Conservation (phyloP, 1,140 invertebrate species). For the Lethrus apterus region DNA sequence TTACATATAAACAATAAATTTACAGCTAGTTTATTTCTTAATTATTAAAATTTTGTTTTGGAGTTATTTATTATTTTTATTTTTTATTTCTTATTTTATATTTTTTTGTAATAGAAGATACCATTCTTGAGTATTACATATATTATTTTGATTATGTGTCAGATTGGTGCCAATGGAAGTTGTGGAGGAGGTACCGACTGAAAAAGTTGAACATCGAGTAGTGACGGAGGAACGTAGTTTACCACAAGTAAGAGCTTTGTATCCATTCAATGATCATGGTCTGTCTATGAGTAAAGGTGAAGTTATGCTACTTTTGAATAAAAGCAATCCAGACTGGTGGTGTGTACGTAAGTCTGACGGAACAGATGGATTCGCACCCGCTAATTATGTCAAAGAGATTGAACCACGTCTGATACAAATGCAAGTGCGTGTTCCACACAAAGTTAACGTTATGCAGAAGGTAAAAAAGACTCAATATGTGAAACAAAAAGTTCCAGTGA, state of each 20-base stretch:
- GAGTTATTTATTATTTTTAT: background rate
- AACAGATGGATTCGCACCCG: conserved; percentile 92
- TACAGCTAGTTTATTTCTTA: background rate
- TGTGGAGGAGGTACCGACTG: conserved; percentile 83
- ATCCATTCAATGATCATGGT: conserved; percentile 89
- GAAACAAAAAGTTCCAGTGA: conserved; percentile 72
- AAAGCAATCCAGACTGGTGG: conserved; percentile 99
- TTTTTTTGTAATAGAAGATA: background rate
- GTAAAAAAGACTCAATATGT: conserved; percentile 87
- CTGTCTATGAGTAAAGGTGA: conserved; percentile 89
- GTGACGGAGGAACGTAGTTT: conserved; percentile 80
- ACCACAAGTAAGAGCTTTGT: conserved; percentile 83
- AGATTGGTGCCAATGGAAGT: conserved; percentile 78
- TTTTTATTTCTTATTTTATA: background rate
- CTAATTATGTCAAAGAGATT: conserved; percentile 92
- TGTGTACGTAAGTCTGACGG: conserved; percentile 87
- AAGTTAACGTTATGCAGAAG: conserved; percentile 69
- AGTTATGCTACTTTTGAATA: conserved; percentile 87
- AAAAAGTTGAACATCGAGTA: conserved; percentile 73
- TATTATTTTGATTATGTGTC: conserved; percentile 13
- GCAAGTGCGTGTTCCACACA: conserved; percentile 68
- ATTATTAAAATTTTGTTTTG: background rate
- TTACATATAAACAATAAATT: background rate
- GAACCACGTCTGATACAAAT: conserved; percentile 81
- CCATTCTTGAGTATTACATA: no score